phyloP scores from a whole-genome alignment of 2,113 vertebrate genomes.

The Trichechus manatus region DNA sequence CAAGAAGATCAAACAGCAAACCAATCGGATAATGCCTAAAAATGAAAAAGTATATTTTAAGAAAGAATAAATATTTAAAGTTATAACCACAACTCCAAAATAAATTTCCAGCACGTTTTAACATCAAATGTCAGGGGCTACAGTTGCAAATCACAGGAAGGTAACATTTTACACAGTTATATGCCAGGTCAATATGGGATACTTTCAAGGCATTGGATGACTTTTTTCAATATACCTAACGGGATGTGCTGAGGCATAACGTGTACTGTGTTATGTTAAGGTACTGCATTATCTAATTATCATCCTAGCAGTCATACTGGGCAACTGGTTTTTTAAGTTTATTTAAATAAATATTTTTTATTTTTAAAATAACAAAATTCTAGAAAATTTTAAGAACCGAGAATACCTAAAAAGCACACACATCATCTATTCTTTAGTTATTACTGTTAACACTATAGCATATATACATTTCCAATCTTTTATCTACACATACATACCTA shows the following conservation, averaged over 20 bases:
- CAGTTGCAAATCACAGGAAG: conserved; percentile 10
- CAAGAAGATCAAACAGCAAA: conserved; percentile 97
- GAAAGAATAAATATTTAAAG: conserved; percentile 56
- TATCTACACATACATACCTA: not conserved
- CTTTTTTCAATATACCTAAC: not conserved
- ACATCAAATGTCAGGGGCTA: conserved; percentile 27
- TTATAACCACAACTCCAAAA: conserved; percentile 61
- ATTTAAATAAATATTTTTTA: not conserved
- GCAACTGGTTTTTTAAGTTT: conserved; percentile 10
- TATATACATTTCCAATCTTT: conserved; percentile 18
- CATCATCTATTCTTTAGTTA: conserved; percentile 1
- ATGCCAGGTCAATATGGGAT: not conserved
- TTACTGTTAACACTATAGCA: not conserved
- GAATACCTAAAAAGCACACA: not conserved
- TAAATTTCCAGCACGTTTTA: conserved; percentile 50
- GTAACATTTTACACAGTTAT: not conserved
- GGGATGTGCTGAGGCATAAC: not conserved
- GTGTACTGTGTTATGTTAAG: not conserved
- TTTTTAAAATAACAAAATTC: conserved; percentile 49
- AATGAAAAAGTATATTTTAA: conserved; percentile 75
- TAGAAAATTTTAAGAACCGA: conserved; percentile 45
- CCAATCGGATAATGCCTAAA: conserved; percentile 98
- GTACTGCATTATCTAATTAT: conserved; percentile 11
- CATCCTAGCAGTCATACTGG: not conserved
- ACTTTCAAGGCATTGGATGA: conserved; percentile 12